These are phyloP conservation scores for Tenthredo scrophulariae DNA, from an alignment of 2,888 invertebrate species.

Conservation along the genomic window DNA sequence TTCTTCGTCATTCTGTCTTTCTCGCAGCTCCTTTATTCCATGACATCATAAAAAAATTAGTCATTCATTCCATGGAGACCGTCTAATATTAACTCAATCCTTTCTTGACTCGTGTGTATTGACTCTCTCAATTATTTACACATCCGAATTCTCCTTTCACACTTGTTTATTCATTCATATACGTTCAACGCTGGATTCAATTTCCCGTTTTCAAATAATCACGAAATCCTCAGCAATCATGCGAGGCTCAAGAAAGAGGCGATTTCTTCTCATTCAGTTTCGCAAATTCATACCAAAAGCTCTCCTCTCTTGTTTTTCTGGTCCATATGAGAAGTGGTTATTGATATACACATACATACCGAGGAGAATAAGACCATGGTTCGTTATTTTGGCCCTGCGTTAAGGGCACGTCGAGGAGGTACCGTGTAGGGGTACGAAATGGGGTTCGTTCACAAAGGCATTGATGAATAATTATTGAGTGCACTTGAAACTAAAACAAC, in stretches of 20 bases:
- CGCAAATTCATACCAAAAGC: background rate
- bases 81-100: conserved; percentile 9
- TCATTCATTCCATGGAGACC: background rate
- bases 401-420: background rate
- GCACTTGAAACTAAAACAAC: conserved; percentile 74
- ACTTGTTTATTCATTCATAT: background rate
- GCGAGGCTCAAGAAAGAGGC: background rate
- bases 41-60: background rate
- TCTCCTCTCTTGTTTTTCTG: background rate
- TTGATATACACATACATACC: background rate
- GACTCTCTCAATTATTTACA: background rate
- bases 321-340: background rate
- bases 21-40: background rate
- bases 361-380: background rate
- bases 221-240: background rate
- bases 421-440: background rate
- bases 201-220: background rate
- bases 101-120: background rate
- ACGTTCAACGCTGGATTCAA: background rate
- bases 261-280: background rate
- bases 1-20: background rate
- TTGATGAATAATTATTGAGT: conserved; percentile 75
- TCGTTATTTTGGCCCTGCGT: background rate
- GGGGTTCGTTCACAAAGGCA: conserved; percentile 64
- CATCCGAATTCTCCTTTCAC: background rate